Conservation (phyloP, 2,113 vertebrate genomes). For the Cervus canadensis region DNA sequence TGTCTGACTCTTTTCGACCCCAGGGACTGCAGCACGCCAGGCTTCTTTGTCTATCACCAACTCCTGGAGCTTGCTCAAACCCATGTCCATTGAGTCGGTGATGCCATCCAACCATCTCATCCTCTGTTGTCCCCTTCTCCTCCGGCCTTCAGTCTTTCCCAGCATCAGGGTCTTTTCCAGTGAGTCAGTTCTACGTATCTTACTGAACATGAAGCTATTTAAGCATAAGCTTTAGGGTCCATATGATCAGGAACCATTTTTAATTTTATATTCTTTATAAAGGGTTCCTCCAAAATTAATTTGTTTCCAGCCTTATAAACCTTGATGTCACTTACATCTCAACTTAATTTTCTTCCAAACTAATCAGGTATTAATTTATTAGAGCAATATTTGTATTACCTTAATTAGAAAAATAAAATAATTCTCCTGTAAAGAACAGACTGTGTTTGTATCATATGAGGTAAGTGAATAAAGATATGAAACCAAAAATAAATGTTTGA, state of each 20-base stretch:
- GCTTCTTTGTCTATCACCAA: background rate
- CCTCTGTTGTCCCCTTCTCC: background rate
- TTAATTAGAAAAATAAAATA: background rate
- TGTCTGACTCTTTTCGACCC: background rate
- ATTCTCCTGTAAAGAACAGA: background rate
- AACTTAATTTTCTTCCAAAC: background rate
- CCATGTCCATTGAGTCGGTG: accelerated
- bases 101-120: background rate
- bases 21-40: background rate
- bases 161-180: background rate
- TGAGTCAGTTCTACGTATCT: background rate
- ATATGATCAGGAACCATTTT: background rate
- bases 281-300: background rate
- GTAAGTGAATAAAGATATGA: constrained; percentile 57
- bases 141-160: background rate
- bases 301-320: background rate
- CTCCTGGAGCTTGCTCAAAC: background rate
- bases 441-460: constrained; percentile 1
- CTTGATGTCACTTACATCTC: background rate
- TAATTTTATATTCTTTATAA: background rate
- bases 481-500: constrained; percentile 44
- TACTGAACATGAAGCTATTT: background rate
- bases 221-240: background rate
- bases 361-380: background rate
- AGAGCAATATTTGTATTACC: background rate